Evolutionary conservation across 2,113 vertebrate species (phyloP), one percentile per base, ranked within the genome.

Genomic region (Aegotheles bennettii): DNA sequence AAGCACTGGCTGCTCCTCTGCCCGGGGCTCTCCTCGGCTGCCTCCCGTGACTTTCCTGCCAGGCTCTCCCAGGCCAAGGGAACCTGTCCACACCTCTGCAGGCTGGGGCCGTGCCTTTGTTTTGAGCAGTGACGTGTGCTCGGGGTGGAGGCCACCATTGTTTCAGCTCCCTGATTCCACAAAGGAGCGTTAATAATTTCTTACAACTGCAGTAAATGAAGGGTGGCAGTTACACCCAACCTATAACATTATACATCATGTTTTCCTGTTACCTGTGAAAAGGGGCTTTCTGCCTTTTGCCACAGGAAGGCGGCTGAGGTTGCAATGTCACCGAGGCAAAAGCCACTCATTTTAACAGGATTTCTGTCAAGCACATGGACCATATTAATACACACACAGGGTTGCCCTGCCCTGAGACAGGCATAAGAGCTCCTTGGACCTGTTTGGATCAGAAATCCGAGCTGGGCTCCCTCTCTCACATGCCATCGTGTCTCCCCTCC

Each of bases 71-170:
- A 84, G 53, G 63, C 88, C 79, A 88, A 95, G 79, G 88, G 92
- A 94, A 90, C 92, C 92, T 94, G 75, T 28, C 95, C 94, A 90
- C 95, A 95, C 88, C 96, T 96, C 80, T 68, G 71, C 42, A 92
- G 59, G 63, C 90, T 54, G 59, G 40, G 90, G 90, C 79, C 6
- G 10, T 45, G 92, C 82, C 95, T 96, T 96, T 94, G 90, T 93
- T 94, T 88, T 85, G 88, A 67, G 94, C 85, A 94, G 85, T 96
- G 96, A 94, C n/a, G 36, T 93, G 92, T 61, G 75, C 71, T 33
- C 17, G 82, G 94, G 95, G 95, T 90, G 95, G 92, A 96, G 95
- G 88, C 75, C 85, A 92, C 88, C 88, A 95, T 94, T 94, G 94
- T 95, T 92, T 65, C 79, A 77, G 88, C 45, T 92, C 94, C 63